Conservation (phyloP, 1,140 invertebrate genomes). For the Ganaspis sp. region DNA sequence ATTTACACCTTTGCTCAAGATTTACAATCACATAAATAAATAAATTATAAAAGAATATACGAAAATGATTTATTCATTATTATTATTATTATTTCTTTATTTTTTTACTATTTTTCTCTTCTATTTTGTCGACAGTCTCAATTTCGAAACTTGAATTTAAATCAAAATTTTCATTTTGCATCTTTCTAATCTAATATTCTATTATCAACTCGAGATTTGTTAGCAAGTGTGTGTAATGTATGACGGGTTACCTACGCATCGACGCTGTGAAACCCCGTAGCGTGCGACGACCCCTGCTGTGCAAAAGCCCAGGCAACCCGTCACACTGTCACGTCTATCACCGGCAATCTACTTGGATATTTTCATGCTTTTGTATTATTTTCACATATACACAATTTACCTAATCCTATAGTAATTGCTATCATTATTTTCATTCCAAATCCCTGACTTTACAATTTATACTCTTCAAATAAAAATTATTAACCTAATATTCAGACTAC, state of each 20-base stretch:
- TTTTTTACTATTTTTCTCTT: too few species aligned
- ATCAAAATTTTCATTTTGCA: background rate
- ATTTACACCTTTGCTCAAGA: too few species aligned
- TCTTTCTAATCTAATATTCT: background rate
- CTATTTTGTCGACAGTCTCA: background rate
- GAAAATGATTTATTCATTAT: too few species aligned
- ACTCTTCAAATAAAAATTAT: background rate
- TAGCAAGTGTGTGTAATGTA: background rate
- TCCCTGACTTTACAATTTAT: background rate
- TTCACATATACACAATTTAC: conserved; percentile 10
- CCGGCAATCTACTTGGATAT: background rate
- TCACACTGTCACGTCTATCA: background rate
- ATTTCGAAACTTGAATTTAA: background rate
- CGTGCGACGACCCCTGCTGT: background rate
- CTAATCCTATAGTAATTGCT: background rate
- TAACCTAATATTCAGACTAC: background rate
- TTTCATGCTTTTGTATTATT: conserved; percentile 14
- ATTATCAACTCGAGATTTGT: conserved; percentile 3
- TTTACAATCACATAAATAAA: too few species aligned
- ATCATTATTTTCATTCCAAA: background rate
- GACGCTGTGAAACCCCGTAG: background rate
- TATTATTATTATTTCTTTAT: too few species aligned
- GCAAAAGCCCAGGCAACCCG: background rate
- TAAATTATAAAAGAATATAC: too few species aligned
- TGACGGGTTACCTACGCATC: background rate